Base-by-base conservation (phyloP, 1,140 invertebrate genomes). In the Aphis craccivora region DNA sequence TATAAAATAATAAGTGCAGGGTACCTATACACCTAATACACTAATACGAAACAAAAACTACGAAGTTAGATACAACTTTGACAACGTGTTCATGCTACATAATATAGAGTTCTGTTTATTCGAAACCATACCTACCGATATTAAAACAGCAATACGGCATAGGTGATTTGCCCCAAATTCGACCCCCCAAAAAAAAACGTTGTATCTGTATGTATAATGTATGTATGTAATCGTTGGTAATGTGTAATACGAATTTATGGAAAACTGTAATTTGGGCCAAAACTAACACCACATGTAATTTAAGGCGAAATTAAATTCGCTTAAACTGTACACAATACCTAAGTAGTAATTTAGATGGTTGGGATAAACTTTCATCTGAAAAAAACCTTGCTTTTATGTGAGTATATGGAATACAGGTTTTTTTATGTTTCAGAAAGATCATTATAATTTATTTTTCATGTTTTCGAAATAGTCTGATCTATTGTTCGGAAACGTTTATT, bases 121-220 rank as follows among this genome's bases (percentile, higher is more conserved):
- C 48, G 48, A 11, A 51, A 51, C 48, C 14, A 51, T 20, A 51
- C 14, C n/a, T 18, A 2, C 4, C 3, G 25, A 11, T 18, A n/a
- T 76, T 76, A 76, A 0, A 14, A n/a, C 60, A 14, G 60, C 30
- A 5, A 30, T 11, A n/a, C 60, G 60, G 11, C 30, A 14, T 14
- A 76, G 11, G 14, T 35, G 60, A 76, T 76, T 76, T 76, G 60
- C 60, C 18, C 60, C 14, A 14, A 76, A n/a, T 76, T 67, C 18
- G 60, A 76, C 60, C 60, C 60, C n/a, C n/a, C n/a, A n/a, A n/a
- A 76, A 76, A 76, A 76, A 76, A 76, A 76, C 60, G 60, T 76
- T 76, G n/a, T 76, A 76, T n/a, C 14, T 76, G n/a, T 76, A 3
- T 45, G 45, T 45, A 11, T 45, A 45, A 45, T 11, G 37, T 40